Conservation (phyloP, 2,888 invertebrate genomes). For the Pristionchus maxplancki region DNA sequence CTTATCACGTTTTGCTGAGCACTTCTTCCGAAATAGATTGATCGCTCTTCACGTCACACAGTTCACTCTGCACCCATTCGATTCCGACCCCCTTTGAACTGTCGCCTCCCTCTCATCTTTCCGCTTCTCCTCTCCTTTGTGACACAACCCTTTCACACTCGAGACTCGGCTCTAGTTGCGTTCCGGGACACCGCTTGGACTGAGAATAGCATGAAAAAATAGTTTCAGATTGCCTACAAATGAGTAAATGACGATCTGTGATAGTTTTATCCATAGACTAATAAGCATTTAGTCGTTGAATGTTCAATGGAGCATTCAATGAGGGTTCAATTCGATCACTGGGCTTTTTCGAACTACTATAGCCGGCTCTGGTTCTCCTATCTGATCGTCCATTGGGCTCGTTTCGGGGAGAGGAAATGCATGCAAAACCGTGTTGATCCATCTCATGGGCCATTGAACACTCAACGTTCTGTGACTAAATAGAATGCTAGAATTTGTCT, state of each 20-base stretch:
- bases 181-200: background rate
- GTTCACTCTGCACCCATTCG: background rate
- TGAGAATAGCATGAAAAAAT: background rate
- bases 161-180: background rate
- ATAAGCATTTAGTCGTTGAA: too few species aligned
- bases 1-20: too few species aligned
- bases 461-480: background rate
- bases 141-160: background rate
- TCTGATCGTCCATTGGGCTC: background rate
- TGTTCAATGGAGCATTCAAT: too few species aligned
- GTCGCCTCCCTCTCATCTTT: background rate
- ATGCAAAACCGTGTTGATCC: constrained; percentile 11
- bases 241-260: too few species aligned
- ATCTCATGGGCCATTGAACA: background rate
- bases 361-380: background rate
- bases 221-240: too few species aligned
- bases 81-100: background rate
- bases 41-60: background rate
- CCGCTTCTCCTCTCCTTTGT: background rate
- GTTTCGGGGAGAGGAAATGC: background rate
- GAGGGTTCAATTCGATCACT: too few species aligned
- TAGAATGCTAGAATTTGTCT: too few species aligned
- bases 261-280: too few species aligned
- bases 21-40: too few species aligned
- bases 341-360: background rate